Base-by-base conservation (phyloP, 2,113 vertebrate genomes). In the Ptilonorhynchus violaceus region DNA sequence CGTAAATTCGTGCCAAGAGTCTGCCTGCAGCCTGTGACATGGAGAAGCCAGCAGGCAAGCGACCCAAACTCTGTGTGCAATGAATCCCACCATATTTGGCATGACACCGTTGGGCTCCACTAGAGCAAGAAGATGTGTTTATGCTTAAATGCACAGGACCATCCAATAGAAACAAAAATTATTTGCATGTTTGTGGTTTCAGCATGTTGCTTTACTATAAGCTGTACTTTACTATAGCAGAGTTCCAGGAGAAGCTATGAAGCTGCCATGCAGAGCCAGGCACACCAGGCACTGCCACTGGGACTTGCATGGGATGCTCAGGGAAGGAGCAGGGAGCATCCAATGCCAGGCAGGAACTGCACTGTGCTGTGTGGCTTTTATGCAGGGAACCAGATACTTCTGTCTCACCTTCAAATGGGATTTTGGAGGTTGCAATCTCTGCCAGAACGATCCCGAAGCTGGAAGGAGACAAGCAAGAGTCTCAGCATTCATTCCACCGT, bases 401-500 rank as follows among this genome's bases (percentile, higher is more conserved):
- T 66, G 35, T 85, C 97, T 97, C 68, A 99, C 99, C 99, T 97
- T 98, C 90, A 95, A 99, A 99, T 4, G 98, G 99, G 86, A 92
- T 96, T 68, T 96, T 97, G 41, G 98, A 97, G 31, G 98, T 99
- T 22, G 96, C 96, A 8, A 99, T 98, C 97, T 99, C 99, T 98
- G 99, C 99, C 94, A 99, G 94, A 67, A 99, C 98, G 9, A 99
- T 98, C 30, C 99, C 99, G 17, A 99, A 98, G 96, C 99, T 99
- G 97, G 73, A 98, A 98, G 33, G 64, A 96, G 95, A 92, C 13
- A 85, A 92, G 60, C 23, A 95, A 86, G 42, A 88, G 10, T 41
- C 33, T 74, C 74, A 90, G 23, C 11, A 9, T 69, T n/a, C 12
- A 50, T 37, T 28, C 27, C 11, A 56, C 53, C 27, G 1, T 17